Percentiles rank a stretch among this genome's conserved stretches.
These are phyloP conservation scores for Synaphobranchus kaupii DNA, from an alignment of 2,797 vertebrate genomes.

Conservation along the genomic window DNA sequence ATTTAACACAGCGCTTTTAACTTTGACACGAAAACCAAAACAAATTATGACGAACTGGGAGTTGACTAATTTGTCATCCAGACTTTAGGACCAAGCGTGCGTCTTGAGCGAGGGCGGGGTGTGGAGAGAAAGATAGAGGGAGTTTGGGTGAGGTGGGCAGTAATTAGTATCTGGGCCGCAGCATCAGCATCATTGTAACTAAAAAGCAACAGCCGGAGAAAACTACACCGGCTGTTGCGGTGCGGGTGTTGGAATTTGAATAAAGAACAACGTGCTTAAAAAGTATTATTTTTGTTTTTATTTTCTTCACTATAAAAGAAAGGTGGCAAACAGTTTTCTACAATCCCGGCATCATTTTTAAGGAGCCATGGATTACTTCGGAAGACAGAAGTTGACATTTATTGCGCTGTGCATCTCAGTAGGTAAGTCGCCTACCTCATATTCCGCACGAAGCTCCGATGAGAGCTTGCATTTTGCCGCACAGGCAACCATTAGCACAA, in stretches of 20 bases:
- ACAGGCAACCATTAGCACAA: background rate
- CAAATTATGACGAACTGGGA: background rate
- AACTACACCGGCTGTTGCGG: conserved; percentile 44
- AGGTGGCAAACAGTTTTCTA: conserved; percentile 42
- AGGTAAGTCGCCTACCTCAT: conserved; percentile 59
- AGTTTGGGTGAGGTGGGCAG: conserved; percentile 54
- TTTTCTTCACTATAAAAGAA: conserved; percentile 48
- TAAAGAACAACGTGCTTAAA: background rate
- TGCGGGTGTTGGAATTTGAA: conserved; percentile 37
- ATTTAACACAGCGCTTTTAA: background rate
- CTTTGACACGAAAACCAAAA: background rate
- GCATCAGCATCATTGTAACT: conserved; percentile 70
- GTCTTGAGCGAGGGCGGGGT: conserved; percentile 9
- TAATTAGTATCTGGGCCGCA: conserved; percentile 53
- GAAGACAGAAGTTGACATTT: conserved; percentile 47
- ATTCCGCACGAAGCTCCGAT: background rate
- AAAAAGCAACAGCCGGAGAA: conserved; percentile 49
- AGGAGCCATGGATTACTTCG: conserved; percentile 69
- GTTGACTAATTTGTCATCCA: background rate
- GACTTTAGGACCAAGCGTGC: conserved; percentile 51
- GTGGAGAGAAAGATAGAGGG: conserved; percentile 28
- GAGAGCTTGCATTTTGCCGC: background rate
- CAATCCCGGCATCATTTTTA: conserved; percentile 49
- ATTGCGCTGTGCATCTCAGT: conserved; percentile 61
- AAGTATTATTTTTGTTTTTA: conserved; percentile 15